Evolutionary conservation across 2,888 invertebrate genomes (phyloP).

Genomic region (Lithosia quadra): DNA sequence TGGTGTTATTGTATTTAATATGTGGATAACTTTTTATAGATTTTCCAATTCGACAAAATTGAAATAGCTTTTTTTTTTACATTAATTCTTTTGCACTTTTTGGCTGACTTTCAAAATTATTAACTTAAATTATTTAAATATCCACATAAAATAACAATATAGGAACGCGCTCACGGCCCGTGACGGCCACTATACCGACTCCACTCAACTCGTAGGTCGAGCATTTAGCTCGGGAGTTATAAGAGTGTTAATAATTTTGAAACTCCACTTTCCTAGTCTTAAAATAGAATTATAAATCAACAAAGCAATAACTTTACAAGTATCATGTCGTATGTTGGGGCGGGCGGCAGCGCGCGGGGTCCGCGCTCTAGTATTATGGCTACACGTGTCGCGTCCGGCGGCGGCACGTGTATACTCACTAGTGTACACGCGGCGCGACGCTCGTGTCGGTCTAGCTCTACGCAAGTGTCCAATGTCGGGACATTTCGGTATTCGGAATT

Average conservation of each 20-base stretch:
- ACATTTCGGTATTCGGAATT: neutral
- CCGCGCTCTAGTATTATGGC: slow-evolving; percentile 59
- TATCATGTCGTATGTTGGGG: slow-evolving; percentile 19
- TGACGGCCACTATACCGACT: neutral
- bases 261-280: slow-evolving; percentile 1
- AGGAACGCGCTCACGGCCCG: neutral
- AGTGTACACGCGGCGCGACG: slow-evolving; percentile 40
- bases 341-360: slow-evolving; percentile 41
- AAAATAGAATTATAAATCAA: neutral
- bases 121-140: neutral
- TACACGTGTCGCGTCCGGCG: slow-evolving; percentile 28
- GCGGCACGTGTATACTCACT: slow-evolving; percentile 44
- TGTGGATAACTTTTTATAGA: neutral
- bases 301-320: neutral
- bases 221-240: neutral
- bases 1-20: neutral
- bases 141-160: neutral
- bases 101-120: neutral
- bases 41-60: no score
- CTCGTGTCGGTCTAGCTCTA: slow-evolving; percentile 19
- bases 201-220: neutral
- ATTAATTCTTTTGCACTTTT: no score
- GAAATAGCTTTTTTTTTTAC: no score
- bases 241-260: neutral
- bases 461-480: neutral